Conservation (phyloP, 2,888 invertebrate genomes). For the Xanthorhoe spadicearia region DNA sequence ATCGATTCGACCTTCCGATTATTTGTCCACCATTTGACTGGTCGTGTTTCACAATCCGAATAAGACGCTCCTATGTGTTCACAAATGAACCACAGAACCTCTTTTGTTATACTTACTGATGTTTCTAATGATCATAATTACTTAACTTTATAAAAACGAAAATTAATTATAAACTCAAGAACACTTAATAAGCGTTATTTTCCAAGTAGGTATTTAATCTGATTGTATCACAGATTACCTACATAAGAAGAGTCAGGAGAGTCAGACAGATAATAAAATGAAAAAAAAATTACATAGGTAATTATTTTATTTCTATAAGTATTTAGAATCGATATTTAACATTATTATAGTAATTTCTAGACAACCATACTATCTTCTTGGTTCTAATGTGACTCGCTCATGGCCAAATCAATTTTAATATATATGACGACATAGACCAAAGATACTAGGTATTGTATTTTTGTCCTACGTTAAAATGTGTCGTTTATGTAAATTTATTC, state of each 20-base stretch:
- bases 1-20: constrained; percentile 47
- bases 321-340: neutral
- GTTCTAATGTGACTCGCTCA: neutral
- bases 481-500: neutral
- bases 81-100: constrained; percentile 38
- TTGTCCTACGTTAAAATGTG: neutral
- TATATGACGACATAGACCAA: neutral
- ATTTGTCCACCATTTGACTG: constrained; percentile 44
- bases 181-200: no score
- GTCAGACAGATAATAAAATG: no score
- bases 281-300: neutral
- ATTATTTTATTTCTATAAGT: neutral
- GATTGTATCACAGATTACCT: no score
- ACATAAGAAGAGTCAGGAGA: no score
- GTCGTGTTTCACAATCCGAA: constrained; percentile 44
- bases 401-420: neutral
- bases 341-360: neutral
- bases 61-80: constrained; percentile 39
- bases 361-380: neutral
- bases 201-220: neutral
- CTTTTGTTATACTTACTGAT: neutral
- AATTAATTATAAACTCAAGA: no score
- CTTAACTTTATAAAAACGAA: no score
- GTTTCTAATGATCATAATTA: neutral
- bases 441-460: neutral